These are phyloP conservation scores for Sebastes steindachneri DNA, from an alignment of 2,797 vertebrate genomes.

Conservation along the genomic window DNA sequence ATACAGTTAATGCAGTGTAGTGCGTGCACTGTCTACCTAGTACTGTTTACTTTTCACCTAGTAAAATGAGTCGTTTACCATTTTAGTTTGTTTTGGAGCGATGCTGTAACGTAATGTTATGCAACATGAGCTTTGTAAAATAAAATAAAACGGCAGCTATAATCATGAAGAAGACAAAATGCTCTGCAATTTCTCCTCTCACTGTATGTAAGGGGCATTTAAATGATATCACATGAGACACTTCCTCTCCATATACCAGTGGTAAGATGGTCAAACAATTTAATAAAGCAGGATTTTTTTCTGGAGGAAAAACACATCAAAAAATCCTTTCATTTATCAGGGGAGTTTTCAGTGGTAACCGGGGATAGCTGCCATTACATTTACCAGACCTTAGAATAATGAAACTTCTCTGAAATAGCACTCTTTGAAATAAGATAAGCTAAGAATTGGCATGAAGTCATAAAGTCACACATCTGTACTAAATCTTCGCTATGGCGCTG, in stretches of 20 bases:
- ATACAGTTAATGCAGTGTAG: no score
- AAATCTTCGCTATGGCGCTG: neutral
- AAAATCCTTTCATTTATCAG: neutral
- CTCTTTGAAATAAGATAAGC: conserved; percentile 19
- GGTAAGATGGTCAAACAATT: neutral
- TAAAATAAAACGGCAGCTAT: no score
- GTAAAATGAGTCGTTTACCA: no score
- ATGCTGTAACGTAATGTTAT: no score
- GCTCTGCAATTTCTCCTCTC: neutral
- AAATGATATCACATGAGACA: neutral
- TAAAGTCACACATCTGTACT: neutral
- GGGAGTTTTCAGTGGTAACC: neutral
- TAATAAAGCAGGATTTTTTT: neutral
- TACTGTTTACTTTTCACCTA: no score
- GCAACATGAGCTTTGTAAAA: no score
- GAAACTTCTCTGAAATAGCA: neutral
- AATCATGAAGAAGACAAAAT: no score
- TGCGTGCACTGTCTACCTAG: no score
- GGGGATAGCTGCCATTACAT: neutral
- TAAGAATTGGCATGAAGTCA: neutral
- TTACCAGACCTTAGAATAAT: neutral
- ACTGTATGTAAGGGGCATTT: neutral
- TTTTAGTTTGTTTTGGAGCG: no score
- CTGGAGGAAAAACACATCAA: neutral
- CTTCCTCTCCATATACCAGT: neutral